These are phyloP conservation scores for Drosophila eugracilis DNA, from an alignment of 1,140 invertebrate genomes.

Conservation along the genomic window DNA sequence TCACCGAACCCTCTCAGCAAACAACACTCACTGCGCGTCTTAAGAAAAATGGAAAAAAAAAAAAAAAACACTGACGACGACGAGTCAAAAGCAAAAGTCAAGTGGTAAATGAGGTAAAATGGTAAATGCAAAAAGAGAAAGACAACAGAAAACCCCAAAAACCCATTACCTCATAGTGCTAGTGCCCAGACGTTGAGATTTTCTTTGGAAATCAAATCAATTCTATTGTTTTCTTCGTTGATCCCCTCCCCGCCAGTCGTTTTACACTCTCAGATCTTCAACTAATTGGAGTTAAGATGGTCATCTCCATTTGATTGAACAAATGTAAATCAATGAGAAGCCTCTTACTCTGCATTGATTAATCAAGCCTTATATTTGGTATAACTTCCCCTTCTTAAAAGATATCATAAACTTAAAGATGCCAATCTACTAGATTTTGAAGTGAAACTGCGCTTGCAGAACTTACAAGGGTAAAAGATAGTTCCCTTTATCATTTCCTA, in stretches of 20 bases:
- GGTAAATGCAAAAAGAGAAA: constrained; percentile 49
- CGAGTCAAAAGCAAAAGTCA: constrained; percentile 60
- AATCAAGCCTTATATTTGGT: constrained; percentile 5
- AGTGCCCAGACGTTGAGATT: constrained; percentile 18
- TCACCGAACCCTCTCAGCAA: constrained; percentile 52
- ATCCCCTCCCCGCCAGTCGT: background rate
- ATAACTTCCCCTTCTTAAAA: background rate
- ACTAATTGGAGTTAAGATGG: constrained; percentile 29
- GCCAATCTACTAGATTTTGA: too few species aligned
- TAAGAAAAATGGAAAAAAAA: background rate
- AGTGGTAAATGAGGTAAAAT: constrained; percentile 58
- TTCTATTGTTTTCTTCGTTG: constrained; percentile 29
- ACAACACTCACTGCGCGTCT: constrained; percentile 17
- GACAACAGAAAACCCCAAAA: constrained; percentile 30
- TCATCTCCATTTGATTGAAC: constrained; percentile 18
- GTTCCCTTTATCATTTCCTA: too few species aligned
- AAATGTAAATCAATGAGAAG: constrained; percentile 22
- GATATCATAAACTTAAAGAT: background rate
- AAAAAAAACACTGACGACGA: constrained; percentile 3
- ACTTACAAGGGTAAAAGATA: too few species aligned
- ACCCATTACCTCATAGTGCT: constrained; percentile 38
- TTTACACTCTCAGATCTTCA: constrained; percentile 3
- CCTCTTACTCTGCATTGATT: constrained; percentile 1
- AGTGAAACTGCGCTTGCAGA: too few species aligned
- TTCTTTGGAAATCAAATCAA: constrained; percentile 38